A percentile compares a stretch with the other conserved stretches of the same genome.
Conservation (phyloP, 2,888 invertebrate genomes). For the Drosophila heteroneura region DNA sequence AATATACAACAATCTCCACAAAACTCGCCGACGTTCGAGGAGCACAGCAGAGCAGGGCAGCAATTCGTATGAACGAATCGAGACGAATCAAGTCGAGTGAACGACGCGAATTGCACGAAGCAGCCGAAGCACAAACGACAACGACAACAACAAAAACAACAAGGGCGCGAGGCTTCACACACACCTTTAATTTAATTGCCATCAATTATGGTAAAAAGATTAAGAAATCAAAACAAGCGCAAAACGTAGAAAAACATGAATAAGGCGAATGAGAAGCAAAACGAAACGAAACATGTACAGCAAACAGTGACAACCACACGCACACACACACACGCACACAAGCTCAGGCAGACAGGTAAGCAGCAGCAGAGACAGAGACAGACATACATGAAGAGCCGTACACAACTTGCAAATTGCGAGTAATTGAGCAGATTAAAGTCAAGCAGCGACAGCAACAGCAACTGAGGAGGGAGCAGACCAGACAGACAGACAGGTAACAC, state of each 20-base stretch:
- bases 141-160: constrained; percentile 24
- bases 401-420: constrained; percentile 81
- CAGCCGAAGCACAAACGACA: constrained; percentile 46
- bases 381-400: constrained; percentile 39
- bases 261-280: constrained; percentile 67
- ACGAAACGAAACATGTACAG: constrained; percentile 52
- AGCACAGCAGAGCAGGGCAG: constrained; percentile 26
- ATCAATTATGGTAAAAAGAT: constrained; percentile 82
- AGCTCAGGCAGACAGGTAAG: constrained; percentile 33
- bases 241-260: constrained; percentile 72
- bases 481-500: constrained; percentile 31
- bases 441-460: constrained; percentile 58
- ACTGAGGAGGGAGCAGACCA: constrained; percentile 33
- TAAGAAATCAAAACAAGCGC: constrained; percentile 82
- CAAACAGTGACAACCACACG: constrained; percentile 27
- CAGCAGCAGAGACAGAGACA: constrained; percentile 39
- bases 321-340: constrained; percentile 11
- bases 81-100: constrained; percentile 6
- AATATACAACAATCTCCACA: constrained; percentile 37
- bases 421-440: constrained; percentile 83
- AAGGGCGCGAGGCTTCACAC: constrained; percentile 62
- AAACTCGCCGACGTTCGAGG: constrained; percentile 21
- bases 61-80: constrained; percentile 36
- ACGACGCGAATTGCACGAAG: constrained; percentile 46
- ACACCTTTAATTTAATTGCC: constrained; percentile 82